phyloP scores from a whole-genome alignment of 2,113 vertebrate species.

The Pipra filicauda region DNA sequence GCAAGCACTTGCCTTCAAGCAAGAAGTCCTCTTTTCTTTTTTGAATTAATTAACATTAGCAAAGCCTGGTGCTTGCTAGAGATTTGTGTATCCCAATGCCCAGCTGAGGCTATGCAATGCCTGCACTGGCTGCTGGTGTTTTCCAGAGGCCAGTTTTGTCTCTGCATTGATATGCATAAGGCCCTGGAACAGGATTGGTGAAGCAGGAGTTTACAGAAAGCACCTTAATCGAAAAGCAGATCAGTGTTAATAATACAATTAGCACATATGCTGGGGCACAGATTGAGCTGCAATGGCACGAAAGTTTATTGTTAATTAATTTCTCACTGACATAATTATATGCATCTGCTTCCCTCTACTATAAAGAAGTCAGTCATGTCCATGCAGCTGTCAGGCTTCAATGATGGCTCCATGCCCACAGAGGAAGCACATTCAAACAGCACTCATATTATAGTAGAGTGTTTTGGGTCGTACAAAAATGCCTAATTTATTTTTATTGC shows the following conservation, averaged over 20 bases:
- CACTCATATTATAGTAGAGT: neutral
- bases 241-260: neutral
- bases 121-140: neutral
- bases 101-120: neutral
- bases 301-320: neutral
- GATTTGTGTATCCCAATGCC: neutral
- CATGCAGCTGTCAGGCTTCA: neutral
- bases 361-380: neutral
- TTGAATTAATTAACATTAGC: neutral
- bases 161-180: neutral
- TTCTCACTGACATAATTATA: neutral
- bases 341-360: neutral
- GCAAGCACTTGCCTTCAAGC: neutral
- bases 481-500: conserved; percentile 47
- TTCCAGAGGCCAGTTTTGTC: neutral
- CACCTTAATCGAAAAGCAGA: conserved; percentile 1
- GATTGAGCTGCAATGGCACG: conserved; percentile 1
- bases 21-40: neutral
- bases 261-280: neutral
- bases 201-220: conserved; percentile 2
- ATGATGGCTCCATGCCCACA: neutral
- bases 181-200: neutral
- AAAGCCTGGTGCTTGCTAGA: neutral
- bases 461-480: neutral
- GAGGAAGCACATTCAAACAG: neutral